Evolutionary conservation across 2,113 vertebrate species (phyloP).

Genomic region (Piaya cayana): DNA sequence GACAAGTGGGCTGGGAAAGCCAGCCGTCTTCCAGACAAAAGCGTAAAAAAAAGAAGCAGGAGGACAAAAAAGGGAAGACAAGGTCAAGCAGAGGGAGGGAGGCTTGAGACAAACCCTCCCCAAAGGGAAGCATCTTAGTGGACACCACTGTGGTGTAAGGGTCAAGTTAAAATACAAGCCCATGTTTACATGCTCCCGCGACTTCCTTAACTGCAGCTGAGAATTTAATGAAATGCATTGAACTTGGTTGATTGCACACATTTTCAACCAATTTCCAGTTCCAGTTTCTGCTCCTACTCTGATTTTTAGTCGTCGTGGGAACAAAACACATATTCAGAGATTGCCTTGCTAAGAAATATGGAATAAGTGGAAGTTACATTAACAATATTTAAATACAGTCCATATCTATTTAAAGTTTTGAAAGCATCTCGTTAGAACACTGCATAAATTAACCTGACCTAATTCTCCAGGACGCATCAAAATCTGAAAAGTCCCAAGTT

Average conservation of each 20-base stretch:
- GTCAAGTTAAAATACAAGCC: not conserved
- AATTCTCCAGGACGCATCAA: conserved; percentile 30
- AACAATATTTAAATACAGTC: conserved; percentile 39
- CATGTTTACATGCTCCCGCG: not conserved
- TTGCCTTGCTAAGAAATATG: not conserved
- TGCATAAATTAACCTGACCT: conserved; percentile 58
- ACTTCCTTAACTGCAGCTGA: not conserved
- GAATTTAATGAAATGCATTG: not conserved
- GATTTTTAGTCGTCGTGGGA: not conserved
- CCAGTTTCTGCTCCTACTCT: not conserved
- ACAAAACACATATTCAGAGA: not conserved
- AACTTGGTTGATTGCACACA: not conserved
- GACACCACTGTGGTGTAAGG: not conserved
- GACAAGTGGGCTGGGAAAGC: not conserved
- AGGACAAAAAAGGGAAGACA: not conserved
- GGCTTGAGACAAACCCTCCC: not conserved
- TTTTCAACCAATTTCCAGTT: not conserved
- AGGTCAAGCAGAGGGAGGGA: not conserved
- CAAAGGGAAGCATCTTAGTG: not conserved
- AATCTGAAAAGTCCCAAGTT: conserved; percentile 38
- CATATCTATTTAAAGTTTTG: conserved; percentile 43
- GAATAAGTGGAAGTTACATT: conserved; percentile 23
- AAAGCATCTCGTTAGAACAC: conserved; percentile 32
- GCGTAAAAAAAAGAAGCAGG: not conserved
- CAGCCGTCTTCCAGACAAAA: not conserved